phyloP scores from a whole-genome alignment of 2,888 invertebrate genomes.

The Lottia gigantea region DNA sequence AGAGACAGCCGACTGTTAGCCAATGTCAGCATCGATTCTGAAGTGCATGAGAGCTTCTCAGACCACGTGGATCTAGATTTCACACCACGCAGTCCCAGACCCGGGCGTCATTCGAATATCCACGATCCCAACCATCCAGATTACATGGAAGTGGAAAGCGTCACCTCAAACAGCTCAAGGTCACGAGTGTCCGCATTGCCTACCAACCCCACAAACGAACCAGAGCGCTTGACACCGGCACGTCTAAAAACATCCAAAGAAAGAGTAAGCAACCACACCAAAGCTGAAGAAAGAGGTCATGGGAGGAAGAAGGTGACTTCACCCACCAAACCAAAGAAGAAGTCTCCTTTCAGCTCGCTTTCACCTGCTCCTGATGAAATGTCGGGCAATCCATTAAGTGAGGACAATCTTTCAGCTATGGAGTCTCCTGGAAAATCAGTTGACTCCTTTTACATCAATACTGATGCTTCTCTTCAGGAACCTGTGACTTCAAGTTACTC shows the following conservation, averaged over 20 bases:
- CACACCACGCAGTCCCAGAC: slow-evolving; percentile 27
- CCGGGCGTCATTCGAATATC: slow-evolving; percentile 20
- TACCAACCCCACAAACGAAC: slow-evolving; percentile 15
- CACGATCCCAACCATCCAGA: slow-evolving; percentile 41
- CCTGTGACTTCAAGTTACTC: slow-evolving; percentile 53
- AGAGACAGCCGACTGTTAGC: slow-evolving; percentile 43
- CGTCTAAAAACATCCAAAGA: slow-evolving; percentile 75
- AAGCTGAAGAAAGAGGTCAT: slow-evolving; percentile 77
- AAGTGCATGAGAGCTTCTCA: slow-evolving; percentile 47
- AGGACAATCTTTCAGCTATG: slow-evolving; percentile 30
- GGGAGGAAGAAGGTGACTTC: slow-evolving; percentile 35
- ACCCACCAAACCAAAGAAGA: slow-evolving; percentile 38
- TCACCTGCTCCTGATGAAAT: slow-evolving; percentile 30
- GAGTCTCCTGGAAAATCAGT: slow-evolving; percentile 15
- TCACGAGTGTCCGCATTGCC: slow-evolving; percentile 13
- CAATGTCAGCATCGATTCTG: slow-evolving; percentile 61
- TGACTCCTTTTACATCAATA: slow-evolving; percentile 32
- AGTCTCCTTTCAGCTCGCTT: slow-evolving; percentile 17
- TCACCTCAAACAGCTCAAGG: slow-evolving; percentile 35
- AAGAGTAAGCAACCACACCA: slow-evolving; percentile 75
- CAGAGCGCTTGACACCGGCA: slow-evolving; percentile 74
- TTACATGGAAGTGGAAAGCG: slow-evolving; percentile 48
- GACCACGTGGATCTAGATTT: slow-evolving; percentile 40
- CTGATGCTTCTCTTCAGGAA: slow-evolving; percentile 22
- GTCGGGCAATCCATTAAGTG: slow-evolving; percentile 38